Evolutionary conservation across 2,888 invertebrate genomes (phyloP), one percentile per base, ranked within the genome.

Genomic region (Tigriopus californicus): DNA sequence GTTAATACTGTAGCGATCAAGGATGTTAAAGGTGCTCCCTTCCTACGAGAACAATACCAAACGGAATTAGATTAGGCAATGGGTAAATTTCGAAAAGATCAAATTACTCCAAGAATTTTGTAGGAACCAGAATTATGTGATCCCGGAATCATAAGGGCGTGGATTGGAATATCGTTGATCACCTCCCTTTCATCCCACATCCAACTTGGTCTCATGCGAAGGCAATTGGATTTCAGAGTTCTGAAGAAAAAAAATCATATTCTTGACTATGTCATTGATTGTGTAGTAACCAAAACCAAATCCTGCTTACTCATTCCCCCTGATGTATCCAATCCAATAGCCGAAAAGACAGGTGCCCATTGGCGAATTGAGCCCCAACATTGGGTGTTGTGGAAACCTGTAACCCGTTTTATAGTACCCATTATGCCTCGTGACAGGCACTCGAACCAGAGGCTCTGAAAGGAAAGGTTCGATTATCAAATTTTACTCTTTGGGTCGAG

Each of bases 121-220:
- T 77, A 80, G 11, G 79, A 74, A 4, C 80, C 81, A 0, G 82
- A 79, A 68, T 82, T 80, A 66, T 83, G 83, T 0, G 81, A 79
- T 1, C 83, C 83, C 1, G 82, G 82, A 64, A 83, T 74, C 62
- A 82, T 77, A 4, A 82, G 66, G 61, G 77, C 73, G 12, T 68
- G 79, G 70, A 72, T 78, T 68, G 74, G 78, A 71, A 75, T 76
- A 70, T 66, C 76, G 66, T 69, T 81, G 70, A 70, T 76, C 68
- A 65, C 66, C 1, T 68, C 57, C 71, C 72, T 73, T 63, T 72
- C 67, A 10, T 85, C 81, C 66, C 78, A 77, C 85, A 88, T 85
- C 88, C 89, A 89, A 24, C 82, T 83, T 0, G 88, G 87, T 68
- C 83, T 81, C 62, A 85, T 83, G 68, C 80, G 81, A 24, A 89